Evolutionary conservation across 2,113 vertebrate species (phyloP), one percentile per base, ranked within the genome.

Genomic region (Morone chrysops): DNA sequence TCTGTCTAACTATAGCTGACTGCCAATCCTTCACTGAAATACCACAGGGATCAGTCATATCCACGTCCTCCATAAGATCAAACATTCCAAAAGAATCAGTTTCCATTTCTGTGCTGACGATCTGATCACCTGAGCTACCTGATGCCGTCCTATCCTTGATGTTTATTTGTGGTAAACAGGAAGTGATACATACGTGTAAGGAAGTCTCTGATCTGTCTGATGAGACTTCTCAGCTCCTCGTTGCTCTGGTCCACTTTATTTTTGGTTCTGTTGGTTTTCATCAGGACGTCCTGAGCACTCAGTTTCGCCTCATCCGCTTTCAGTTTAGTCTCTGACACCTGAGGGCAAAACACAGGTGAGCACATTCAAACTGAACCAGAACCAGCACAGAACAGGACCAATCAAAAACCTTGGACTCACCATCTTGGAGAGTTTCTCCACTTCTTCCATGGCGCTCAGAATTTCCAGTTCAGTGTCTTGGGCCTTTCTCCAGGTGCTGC

Each of bases 161-260:
- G 16, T 25, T 57, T 11, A 8, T 20, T 61, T 2, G 1, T 69
- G 31, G 11, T 5, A 36, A 66, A 60, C 14, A 62, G 36, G n/a
- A 86, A 45, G 61, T 68, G 1, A 9, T 36, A 82, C 96, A 81
- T 96, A 99, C 98, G 96, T 72, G 96, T 99, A 60, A 99, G 91
- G 85, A 99, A 99, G 92, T 99, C 95, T 87, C 96, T 83, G 86
- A 99, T 99, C 87, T 99, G 97, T 78, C 95, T 96, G 94, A 99
- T 99, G 41, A 99, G 96, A 8, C 86, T 94, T 59, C 98, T 95
- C 45, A 99, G 95, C 59, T 98, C 98, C 88, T 98, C 95, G 0
- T 98, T 99, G 93, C 97, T 98, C 89, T 89, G 94, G 87, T 97
- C 95, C 61, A 99, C 95, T 73, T 96, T 96, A 12, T 96, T 94